Evolutionary conservation across 2,797 vertebrate species (phyloP).

Genomic region (Fistularia tabacaria): DNA sequence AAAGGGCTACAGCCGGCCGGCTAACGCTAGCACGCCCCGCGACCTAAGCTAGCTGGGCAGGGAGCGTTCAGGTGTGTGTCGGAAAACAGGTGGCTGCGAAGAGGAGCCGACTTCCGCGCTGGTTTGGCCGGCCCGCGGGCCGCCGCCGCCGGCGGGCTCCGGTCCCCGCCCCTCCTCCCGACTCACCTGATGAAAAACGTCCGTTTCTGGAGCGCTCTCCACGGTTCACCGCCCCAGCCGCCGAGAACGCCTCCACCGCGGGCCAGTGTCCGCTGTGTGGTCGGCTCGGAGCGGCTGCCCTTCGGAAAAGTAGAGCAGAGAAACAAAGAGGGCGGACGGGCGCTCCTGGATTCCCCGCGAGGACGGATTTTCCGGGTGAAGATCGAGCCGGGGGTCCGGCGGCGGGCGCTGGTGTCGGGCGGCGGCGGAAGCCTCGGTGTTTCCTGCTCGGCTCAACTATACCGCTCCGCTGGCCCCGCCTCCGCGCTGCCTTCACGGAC

Average conservation of each 20-base stretch:
- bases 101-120: conserved; percentile 41
- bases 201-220: conserved; percentile 51
- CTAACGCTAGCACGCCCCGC: conserved; percentile 22
- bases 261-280: conserved; percentile 20
- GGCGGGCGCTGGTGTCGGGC: not conserved
- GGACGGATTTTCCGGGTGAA: conserved; percentile 1
- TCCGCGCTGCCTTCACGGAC: conserved; percentile 43
- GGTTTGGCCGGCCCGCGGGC: conserved; percentile 6
- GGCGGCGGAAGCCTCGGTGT: conserved; percentile 49
- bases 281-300: conserved; percentile 5
- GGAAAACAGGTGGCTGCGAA: conserved; percentile 9
- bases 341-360: conserved; percentile 5
- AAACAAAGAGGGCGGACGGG: not conserved
- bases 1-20: conserved; percentile 23
- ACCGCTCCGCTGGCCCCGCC: conserved; percentile 35
- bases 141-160: not conserved
- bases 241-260: conserved; percentile 26
- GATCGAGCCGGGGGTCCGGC: not conserved
- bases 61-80: conserved; percentile 7
- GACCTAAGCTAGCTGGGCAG: conserved; percentile 26
- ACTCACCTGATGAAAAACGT: conserved; percentile 73
- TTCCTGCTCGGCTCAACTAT: conserved; percentile 70
- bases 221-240: conserved; percentile 33
- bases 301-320: conserved; percentile 9
- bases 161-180: conserved; percentile 23